A percentile compares a stretch with the other conserved stretches of the same genome.
phyloP scores from a whole-genome alignment of 2,888 invertebrate genomes.

The Archaeoteleia sp. region DNA sequence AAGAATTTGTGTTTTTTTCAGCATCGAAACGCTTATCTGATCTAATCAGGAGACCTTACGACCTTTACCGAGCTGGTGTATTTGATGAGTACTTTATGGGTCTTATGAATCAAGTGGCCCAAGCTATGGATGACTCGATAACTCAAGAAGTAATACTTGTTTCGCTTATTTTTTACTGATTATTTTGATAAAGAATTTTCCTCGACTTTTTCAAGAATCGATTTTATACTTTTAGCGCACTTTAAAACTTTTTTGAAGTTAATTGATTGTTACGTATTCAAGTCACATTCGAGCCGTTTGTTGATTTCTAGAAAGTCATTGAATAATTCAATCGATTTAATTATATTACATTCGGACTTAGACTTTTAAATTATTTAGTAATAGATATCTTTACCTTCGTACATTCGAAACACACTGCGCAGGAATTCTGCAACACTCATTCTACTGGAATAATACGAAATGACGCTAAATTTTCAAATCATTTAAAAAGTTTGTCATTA shows the following conservation, averaged over 20 bases:
- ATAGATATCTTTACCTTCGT: no score
- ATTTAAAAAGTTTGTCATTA: background rate
- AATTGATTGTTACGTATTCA: slow-evolving; percentile 19
- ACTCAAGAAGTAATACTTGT: slow-evolving; percentile 81
- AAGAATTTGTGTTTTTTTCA: slow-evolving; percentile 75
- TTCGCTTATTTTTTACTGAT: no score
- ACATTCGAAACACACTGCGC: no score
- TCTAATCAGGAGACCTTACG: slow-evolving; percentile 91
- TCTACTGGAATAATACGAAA: no score
- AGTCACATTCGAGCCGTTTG: slow-evolving; percentile 3
- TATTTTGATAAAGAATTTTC: slow-evolving; percentile 6
- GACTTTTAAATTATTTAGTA: background rate
- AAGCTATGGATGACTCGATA: slow-evolving; percentile 96
- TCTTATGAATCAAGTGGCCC: slow-evolving; percentile 94
- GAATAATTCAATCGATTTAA: slow-evolving; percentile 30
- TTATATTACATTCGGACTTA: background rate
- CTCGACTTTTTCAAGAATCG: slow-evolving; percentile 8
- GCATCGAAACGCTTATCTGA: slow-evolving; percentile 93
- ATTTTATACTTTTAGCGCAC: slow-evolving; percentile 24
- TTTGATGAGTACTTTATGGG: slow-evolving; percentile 95
- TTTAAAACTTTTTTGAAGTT: slow-evolving; percentile 22
- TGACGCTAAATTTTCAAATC: no score
- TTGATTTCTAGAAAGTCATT: slow-evolving; percentile 35
- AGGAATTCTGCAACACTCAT: no score
- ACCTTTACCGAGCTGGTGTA: slow-evolving; percentile 92